Conservation (phyloP, 2,113 vertebrate species). For the Microcebus griseorufus region DNA sequence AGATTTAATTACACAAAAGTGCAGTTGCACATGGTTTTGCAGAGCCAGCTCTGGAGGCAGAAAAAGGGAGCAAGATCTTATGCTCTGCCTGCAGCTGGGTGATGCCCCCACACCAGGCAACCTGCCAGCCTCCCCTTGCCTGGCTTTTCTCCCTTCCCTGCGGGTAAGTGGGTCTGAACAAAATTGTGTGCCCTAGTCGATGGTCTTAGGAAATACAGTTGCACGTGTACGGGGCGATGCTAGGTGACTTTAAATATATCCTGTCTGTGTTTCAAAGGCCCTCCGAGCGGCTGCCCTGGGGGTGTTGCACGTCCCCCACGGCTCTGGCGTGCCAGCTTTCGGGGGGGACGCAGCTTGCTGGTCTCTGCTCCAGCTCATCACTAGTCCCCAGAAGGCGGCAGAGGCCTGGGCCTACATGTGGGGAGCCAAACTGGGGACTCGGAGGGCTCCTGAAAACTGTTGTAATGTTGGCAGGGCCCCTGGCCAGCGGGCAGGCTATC, state of each 20-base stretch:
- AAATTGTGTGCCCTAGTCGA: neutral
- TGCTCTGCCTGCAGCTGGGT: neutral
- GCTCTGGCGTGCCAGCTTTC: neutral
- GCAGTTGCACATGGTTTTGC: neutral
- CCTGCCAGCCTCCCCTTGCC: neutral
- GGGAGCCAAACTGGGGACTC: neutral
- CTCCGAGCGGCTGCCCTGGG: neutral
- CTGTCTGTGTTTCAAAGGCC: neutral
- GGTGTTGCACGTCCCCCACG: neutral
- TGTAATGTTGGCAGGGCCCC: neutral
- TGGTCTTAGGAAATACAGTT: neutral
- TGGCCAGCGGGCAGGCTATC: neutral
- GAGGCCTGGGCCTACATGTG: neutral
- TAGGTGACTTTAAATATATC: neutral
- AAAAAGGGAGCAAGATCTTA: neutral
- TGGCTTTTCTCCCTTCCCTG: neutral
- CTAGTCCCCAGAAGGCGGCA: neutral
- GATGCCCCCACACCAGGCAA: neutral
- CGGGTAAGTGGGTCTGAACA: neutral
- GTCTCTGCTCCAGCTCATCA: neutral
- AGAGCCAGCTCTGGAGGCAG: neutral
- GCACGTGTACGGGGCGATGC: neutral
- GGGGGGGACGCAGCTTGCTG: neutral
- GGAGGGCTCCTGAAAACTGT: neutral
- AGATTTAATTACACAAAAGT: neutral